These are phyloP conservation scores for Cirrhinus molitorella DNA, from an alignment of 2,797 vertebrate genomes.

Conservation along the genomic window DNA sequence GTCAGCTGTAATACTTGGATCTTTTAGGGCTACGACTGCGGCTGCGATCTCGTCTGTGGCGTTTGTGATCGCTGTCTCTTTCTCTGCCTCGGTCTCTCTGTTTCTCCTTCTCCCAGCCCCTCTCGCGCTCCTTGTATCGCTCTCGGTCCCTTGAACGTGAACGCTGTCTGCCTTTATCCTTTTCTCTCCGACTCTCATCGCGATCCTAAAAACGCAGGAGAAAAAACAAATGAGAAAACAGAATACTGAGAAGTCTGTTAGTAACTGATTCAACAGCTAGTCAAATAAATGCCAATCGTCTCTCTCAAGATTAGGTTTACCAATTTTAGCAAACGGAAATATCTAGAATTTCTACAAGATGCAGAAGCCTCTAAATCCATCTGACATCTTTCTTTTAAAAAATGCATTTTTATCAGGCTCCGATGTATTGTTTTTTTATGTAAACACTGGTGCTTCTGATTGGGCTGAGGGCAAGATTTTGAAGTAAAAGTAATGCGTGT, in stretches of 20 bases:
- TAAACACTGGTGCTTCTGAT: too few species aligned
- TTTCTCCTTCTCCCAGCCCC: slow-evolving; percentile 69
- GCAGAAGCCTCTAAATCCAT: too few species aligned
- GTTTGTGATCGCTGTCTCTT: slow-evolving; percentile 76
- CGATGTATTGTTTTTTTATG: too few species aligned
- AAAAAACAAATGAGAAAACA: background rate
- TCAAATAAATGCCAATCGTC: background rate
- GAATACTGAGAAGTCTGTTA: background rate
- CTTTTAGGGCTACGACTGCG: slow-evolving; percentile 86
- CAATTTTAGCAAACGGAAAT: too few species aligned
- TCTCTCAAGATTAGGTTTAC: too few species aligned
- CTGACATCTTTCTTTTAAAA: too few species aligned
- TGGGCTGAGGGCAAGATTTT: too few species aligned
- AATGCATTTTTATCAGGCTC: too few species aligned
- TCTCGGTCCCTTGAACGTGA: slow-evolving; percentile 77
- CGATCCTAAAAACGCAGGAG: slow-evolving; percentile 67
- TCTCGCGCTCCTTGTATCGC: slow-evolving; percentile 68
- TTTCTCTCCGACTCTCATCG: slow-evolving; percentile 80
- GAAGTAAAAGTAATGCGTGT: too few species aligned
- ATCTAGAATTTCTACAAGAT: too few species aligned
- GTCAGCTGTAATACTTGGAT: slow-evolving; percentile 81
- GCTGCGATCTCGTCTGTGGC: slow-evolving; percentile 79
- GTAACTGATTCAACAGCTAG: background rate
- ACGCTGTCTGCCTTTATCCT: slow-evolving; percentile 73
- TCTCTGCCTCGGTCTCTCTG: slow-evolving; percentile 58